phyloP scores from a whole-genome alignment of 2,113 vertebrate species.

The Jaculus jaculus region DNA sequence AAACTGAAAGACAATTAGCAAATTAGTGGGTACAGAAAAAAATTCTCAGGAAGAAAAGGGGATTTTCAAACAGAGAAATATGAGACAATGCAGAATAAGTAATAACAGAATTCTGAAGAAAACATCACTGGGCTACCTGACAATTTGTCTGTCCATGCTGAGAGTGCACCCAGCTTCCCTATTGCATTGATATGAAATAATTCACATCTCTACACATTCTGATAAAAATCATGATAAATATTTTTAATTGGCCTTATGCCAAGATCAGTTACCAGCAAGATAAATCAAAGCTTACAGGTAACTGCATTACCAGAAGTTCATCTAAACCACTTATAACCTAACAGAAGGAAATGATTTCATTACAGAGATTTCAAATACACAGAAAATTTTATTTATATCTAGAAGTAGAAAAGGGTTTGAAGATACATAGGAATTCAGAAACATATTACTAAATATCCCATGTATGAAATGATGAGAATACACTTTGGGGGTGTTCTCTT shows the following conservation, averaged over 20 bases:
- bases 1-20: constrained; percentile 43
- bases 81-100: not conserved
- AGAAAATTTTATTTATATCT: not conserved
- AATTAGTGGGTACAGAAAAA: constrained; percentile 26
- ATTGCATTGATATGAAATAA: not conserved
- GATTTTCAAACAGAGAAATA: not conserved
- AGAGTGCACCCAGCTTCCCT: not conserved
- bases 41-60: constrained; percentile 3
- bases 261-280: not conserved
- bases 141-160: not conserved
- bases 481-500: too few relatives aligned
- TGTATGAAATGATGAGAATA: not conserved
- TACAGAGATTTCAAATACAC: not conserved
- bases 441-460: not conserved
- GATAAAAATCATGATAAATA: not conserved
- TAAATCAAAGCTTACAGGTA: not conserved
- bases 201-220: not conserved
- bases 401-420: not conserved
- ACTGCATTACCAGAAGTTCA: not conserved
- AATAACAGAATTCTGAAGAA: constrained; percentile 24
- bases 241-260: not conserved
- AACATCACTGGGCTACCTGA: not conserved
- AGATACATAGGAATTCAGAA: not conserved
- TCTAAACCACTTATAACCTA: not conserved
- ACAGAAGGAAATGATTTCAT: not conserved